Percentiles rank a stretch among this genome's conserved stretches.
Conservation (phyloP, 2,797 vertebrate species). For the Thaleichthys pacificus region DNA sequence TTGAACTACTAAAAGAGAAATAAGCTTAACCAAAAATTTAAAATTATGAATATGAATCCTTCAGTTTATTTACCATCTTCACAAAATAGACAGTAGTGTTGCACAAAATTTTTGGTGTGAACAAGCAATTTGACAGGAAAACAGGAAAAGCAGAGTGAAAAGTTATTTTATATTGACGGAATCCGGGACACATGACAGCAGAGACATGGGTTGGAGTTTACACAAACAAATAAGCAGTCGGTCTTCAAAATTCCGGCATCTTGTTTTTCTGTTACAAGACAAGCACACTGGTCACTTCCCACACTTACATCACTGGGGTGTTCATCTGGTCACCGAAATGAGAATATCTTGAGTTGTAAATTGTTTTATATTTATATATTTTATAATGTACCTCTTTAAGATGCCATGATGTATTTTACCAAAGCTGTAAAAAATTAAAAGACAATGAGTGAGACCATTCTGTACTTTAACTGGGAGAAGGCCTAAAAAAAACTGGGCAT, state of each 20-base stretch:
- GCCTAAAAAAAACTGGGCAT: no score
- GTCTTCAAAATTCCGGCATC: slow-evolving; percentile 8
- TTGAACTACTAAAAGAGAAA: no score
- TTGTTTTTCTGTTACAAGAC: slow-evolving; percentile 22
- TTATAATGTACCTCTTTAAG: slow-evolving; percentile 55
- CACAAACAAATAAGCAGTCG: slow-evolving; percentile 25
- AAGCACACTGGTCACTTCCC: slow-evolving; percentile 12
- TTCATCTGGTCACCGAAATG: no score
- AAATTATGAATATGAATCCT: slow-evolving; percentile 26
- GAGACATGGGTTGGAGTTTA: slow-evolving; percentile 39
- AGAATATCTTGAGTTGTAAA: not conserved
- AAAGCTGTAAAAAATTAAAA: slow-evolving; percentile 58
- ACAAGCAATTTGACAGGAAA: slow-evolving; percentile 17
- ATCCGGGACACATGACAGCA: slow-evolving; percentile 29
- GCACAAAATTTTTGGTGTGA: slow-evolving; percentile 29
- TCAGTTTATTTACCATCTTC: slow-evolving; percentile 50
- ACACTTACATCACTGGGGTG: not conserved
- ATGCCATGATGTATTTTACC: slow-evolving; percentile 79
- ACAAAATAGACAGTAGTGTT: slow-evolving; percentile 31
- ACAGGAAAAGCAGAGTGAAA: slow-evolving; percentile 42
- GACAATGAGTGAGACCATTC: not conserved
- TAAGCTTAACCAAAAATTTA: not conserved
- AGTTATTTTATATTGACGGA: slow-evolving; percentile 25
- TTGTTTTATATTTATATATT: not conserved
- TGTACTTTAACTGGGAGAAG: not conserved